Evolutionary conservation across 2,113 vertebrate species (phyloP).

Genomic region (Brachyistius frenatus): DNA sequence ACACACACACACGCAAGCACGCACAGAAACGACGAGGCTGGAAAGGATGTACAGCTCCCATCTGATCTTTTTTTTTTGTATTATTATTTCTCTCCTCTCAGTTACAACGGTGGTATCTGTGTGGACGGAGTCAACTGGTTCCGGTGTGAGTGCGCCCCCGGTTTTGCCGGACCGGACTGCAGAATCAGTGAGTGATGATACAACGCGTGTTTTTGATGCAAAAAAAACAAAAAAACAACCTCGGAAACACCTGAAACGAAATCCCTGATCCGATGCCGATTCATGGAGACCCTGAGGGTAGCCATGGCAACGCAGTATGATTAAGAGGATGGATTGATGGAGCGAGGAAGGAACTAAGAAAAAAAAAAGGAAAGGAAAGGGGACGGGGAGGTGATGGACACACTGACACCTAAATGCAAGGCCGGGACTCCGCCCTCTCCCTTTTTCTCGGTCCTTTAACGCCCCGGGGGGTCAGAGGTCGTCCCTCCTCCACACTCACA

Average conservation of each 20-base stretch:
- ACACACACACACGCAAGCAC: slow-evolving; percentile 35
- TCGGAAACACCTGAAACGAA: too few species aligned
- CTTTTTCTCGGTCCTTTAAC: slow-evolving; percentile 68
- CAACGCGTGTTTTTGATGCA: background rate
- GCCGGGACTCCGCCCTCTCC: slow-evolving; percentile 60
- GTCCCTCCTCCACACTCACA: slow-evolving; percentile 75
- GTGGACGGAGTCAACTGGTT: slow-evolving; percentile 98
- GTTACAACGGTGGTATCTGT: slow-evolving; percentile 96
- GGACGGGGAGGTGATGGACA: slow-evolving; percentile 53
- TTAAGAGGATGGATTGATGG: slow-evolving; percentile 26
- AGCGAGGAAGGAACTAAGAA: slow-evolving; percentile 13
- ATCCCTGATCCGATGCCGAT: background rate
- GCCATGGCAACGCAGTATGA: background rate
- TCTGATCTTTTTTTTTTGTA: slow-evolving; percentile 31
- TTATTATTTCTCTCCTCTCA: slow-evolving; percentile 63
- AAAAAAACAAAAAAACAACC: background rate
- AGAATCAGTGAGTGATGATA: slow-evolving; percentile 93
- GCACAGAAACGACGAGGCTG: slow-evolving; percentile 63
- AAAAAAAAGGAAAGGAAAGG: background rate
- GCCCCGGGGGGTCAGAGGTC: slow-evolving; percentile 77
- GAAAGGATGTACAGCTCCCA: slow-evolving; percentile 54
- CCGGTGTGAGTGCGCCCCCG: slow-evolving; percentile 94
- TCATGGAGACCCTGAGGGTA: background rate
- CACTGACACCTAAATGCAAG: slow-evolving; percentile 73
- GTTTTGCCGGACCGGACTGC: slow-evolving; percentile 96